These are phyloP conservation scores for Sus cebifrons DNA, from an alignment of 2,797 vertebrate species.

Conservation along the genomic window DNA sequence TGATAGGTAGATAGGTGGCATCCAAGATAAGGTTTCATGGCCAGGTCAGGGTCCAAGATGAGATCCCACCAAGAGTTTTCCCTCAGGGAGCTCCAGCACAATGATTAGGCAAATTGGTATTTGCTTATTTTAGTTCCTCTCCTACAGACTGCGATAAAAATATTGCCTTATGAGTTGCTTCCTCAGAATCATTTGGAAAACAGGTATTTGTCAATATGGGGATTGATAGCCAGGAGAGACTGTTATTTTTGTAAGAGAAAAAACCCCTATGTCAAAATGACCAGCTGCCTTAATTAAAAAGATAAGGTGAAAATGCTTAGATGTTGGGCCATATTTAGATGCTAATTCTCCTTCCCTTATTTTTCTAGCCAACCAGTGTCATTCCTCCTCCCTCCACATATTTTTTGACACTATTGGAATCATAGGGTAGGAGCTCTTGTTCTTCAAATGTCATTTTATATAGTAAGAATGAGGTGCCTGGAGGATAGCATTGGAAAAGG, in stretches of 20 bases:
- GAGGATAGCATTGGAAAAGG: constrained; percentile 25
- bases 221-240: not conserved
- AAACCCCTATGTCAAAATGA: not conserved
- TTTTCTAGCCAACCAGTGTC: not conserved
- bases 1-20: not conserved
- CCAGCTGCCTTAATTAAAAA: constrained; percentile 58
- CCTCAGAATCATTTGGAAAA: constrained; percentile 50
- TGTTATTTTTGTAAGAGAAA: constrained; percentile 21
- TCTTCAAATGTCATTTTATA: constrained; percentile 46
- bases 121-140: constrained; percentile 59
- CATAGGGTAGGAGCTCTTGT: not conserved
- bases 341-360: not conserved
- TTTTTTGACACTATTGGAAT: not conserved
- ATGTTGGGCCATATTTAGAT: not conserved
- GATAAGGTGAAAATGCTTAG: constrained; percentile 20
- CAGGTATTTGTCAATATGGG: constrained; percentile 35
- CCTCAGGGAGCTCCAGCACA: not conserved
- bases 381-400: not conserved
- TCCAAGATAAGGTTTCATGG: constrained; percentile 13
- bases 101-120: constrained; percentile 34
- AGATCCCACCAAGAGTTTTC: not conserved
- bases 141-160: constrained; percentile 25
- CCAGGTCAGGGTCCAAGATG: not conserved
- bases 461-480: not conserved
- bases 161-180: not conserved